These are phyloP conservation scores for Panurus biarmicus DNA, from an alignment of 2,113 vertebrate genomes.

Conservation along the genomic window DNA sequence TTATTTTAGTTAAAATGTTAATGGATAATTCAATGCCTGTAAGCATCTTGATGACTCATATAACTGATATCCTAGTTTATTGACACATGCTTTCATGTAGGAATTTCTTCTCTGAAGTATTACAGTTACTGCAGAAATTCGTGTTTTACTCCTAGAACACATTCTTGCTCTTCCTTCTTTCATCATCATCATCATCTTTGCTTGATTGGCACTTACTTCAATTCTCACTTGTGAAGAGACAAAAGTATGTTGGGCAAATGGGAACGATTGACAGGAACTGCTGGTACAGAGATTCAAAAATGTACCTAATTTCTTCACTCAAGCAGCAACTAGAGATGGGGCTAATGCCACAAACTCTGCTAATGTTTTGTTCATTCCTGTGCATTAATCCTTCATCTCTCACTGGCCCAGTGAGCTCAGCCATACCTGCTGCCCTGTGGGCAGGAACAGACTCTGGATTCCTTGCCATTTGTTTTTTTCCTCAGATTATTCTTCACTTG, in stretches of 20 bases:
- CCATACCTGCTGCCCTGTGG: background rate
- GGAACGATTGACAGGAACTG: accelerated
- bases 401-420: background rate
- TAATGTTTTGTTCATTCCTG: background rate
- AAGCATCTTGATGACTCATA: background rate
- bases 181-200: background rate
- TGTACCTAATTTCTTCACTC: background rate
- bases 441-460: background rate
- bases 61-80: background rate
- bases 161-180: background rate
- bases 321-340: background rate
- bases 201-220: background rate
- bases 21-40: background rate
- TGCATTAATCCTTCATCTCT: background rate
- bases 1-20: background rate
- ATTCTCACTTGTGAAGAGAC: background rate
- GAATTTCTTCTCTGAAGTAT: background rate
- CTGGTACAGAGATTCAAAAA: background rate
- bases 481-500: background rate
- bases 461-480: background rate
- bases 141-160: background rate
- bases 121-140: background rate
- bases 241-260: background rate
- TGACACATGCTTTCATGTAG: background rate
- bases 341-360: background rate